Conservation (phyloP, 2,113 vertebrate species). For the Periophthalmus modestus region DNA sequence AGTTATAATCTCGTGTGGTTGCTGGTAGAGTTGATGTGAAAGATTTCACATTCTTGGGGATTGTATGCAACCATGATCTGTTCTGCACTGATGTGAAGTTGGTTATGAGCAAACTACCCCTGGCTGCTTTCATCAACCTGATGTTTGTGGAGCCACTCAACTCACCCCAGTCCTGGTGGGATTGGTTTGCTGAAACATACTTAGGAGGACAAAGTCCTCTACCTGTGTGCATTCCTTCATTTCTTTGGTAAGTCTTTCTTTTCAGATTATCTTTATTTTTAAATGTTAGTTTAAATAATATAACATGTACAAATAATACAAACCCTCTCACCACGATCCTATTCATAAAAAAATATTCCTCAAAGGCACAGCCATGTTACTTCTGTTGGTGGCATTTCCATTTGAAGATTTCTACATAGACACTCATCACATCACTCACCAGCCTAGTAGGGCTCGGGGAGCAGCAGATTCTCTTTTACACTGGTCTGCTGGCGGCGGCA, state of each 20-base stretch:
- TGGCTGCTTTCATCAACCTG: constrained; percentile 86
- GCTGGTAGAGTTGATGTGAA: constrained; percentile 88
- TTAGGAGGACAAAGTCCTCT: constrained; percentile 83
- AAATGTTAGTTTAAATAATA: background rate
- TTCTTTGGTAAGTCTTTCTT: constrained; percentile 83
- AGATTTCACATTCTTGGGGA: constrained; percentile 89
- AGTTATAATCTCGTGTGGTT: constrained; percentile 83
- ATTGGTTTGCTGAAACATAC: constrained; percentile 83
- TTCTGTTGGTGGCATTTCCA: constrained; percentile 88
- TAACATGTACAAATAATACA: background rate
- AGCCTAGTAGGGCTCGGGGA: constrained; percentile 70
- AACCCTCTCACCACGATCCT: background rate
- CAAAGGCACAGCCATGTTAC: constrained; percentile 85
- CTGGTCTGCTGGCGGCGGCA: constrained; percentile 81
- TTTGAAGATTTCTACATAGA: constrained; percentile 87
- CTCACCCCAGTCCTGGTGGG: constrained; percentile 79
- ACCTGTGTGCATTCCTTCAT: constrained; percentile 84
- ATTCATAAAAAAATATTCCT: too few species aligned
- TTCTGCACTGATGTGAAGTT: constrained; percentile 89
- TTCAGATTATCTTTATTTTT: background rate
- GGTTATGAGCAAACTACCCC: constrained; percentile 81
- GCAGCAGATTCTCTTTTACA: constrained; percentile 83
- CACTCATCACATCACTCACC: constrained; percentile 75
- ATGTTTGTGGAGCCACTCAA: constrained; percentile 85
- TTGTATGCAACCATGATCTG: constrained; percentile 92